These are phyloP conservation scores for Dryobotodes eremita DNA, from an alignment of 2,888 invertebrate species.

Conservation along the genomic window DNA sequence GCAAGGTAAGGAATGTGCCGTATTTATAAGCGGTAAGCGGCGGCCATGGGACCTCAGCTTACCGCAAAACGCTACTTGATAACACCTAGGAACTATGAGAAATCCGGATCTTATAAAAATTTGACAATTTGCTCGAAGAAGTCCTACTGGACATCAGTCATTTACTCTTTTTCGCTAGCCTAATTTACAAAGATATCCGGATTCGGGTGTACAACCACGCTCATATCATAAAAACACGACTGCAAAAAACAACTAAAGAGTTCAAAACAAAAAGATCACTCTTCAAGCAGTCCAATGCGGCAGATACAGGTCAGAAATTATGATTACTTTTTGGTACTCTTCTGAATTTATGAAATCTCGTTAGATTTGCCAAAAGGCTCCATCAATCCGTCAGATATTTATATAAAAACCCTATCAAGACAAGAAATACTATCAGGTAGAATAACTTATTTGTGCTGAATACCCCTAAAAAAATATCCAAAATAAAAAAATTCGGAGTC, in stretches of 20 bases:
- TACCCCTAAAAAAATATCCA: not conserved
- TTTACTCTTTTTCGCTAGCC: not conserved
- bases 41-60: not conserved
- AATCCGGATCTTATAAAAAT: not conserved
- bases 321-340: not conserved
- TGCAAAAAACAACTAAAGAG: not conserved
- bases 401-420: not conserved
- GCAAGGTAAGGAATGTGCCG: conserved; percentile 92
- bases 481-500: not conserved
- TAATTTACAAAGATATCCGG: conserved; percentile 1
- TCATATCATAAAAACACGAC: not conserved
- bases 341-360: not conserved
- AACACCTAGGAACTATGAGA: not conserved
- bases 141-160: not conserved
- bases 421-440: not conserved
- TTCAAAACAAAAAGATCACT: not conserved
- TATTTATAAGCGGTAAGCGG: not conserved
- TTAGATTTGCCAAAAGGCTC: not conserved
- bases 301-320: not conserved
- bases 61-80: not conserved
- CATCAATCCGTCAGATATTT: not conserved
- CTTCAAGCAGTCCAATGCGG: not conserved
- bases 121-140: not conserved
- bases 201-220: not conserved
- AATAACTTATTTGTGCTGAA: not conserved